Evolutionary conservation across 2,797 vertebrate species (phyloP).

Genomic region (Hapalemur alaotrensis): DNA sequence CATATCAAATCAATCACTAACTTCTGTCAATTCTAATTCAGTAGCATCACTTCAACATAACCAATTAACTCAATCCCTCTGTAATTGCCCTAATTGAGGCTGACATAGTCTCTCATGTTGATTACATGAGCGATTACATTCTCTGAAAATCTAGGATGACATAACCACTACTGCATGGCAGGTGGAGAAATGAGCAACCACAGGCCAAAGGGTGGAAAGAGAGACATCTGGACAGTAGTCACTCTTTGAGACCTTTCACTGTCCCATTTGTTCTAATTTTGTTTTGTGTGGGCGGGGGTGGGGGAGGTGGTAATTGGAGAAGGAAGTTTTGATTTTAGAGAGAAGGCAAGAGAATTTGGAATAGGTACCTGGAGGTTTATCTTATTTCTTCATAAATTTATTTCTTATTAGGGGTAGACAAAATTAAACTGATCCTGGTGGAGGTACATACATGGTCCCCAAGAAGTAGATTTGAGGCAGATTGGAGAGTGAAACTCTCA

Average conservation of each 20-base stretch:
- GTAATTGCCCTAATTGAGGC: slow-evolving; percentile 16
- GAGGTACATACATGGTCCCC: not conserved
- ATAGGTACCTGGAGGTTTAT: not conserved
- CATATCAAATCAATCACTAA: slow-evolving; percentile 15
- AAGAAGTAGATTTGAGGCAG: not conserved
- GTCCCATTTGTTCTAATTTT: not conserved
- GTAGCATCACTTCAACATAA: not conserved
- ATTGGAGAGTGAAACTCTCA: not conserved
- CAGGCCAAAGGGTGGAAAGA: not conserved
- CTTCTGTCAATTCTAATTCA: slow-evolving; percentile 17
- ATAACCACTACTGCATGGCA: not conserved
- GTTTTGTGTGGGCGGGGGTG: not conserved
- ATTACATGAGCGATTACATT: not conserved
- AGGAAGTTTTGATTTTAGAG: not conserved
- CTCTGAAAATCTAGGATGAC: not conserved
- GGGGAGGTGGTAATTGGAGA: not conserved
- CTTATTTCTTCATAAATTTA: slow-evolving; percentile 17
- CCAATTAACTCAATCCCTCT: slow-evolving; percentile 8
- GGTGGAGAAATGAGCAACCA: not conserved
- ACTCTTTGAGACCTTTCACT: not conserved
- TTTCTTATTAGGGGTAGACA: not conserved
- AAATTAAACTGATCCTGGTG: not conserved
- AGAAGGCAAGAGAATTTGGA: not conserved
- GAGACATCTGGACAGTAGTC: not conserved
- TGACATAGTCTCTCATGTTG: not conserved